Base-by-base conservation (phyloP, 1,140 invertebrate species). In the Linepithema humile region DNA sequence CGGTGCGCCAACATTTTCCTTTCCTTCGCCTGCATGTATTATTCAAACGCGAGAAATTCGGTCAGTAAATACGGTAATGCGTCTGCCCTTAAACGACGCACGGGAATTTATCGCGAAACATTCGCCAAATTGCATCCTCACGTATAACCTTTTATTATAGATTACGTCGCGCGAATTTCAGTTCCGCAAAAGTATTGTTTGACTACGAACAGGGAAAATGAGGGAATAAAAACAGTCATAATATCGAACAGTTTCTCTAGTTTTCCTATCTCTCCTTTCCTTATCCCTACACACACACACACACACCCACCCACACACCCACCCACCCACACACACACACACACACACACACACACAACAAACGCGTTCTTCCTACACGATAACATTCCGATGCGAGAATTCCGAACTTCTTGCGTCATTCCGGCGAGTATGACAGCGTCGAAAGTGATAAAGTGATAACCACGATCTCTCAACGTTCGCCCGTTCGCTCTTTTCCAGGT, bases 401-500 rank as follows among this genome's bases (percentile, higher is more conserved):
- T 10, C 6, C 10, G 10, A 77, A 53, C 35, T 5, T 48, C n/a
- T 1, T 23, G 72, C 35, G 38, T 78, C 53, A 53, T 40, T 40
- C 15, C 75, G 62, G n/a, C 12, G 35, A 38, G 26, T 38, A 3
- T 15, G 57, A 32, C 29, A 26, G 64, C 64, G 64, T 26, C 60
- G 23, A 32, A 74, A 48, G 60, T 60, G 26, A 73, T 38, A 55
- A 23, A 17, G n/a, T 29, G 20, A 53, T 57, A 23, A 57, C 53
- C 60, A 15, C 26, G n/a, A 20, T 69, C 17, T 4, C 29, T 38
- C 35, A 60, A 74, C 23, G 29, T 77, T 9, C 29, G 40, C 43
- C 59, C 43, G 43, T 45, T 15, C 87, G 82, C 86, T 86, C 29
- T 82, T 88, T 92, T 83, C 9, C 89, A 92, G 93, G 92, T 92